Conservation (phyloP, 2,797 vertebrate species). For the Lemur catta region DNA sequence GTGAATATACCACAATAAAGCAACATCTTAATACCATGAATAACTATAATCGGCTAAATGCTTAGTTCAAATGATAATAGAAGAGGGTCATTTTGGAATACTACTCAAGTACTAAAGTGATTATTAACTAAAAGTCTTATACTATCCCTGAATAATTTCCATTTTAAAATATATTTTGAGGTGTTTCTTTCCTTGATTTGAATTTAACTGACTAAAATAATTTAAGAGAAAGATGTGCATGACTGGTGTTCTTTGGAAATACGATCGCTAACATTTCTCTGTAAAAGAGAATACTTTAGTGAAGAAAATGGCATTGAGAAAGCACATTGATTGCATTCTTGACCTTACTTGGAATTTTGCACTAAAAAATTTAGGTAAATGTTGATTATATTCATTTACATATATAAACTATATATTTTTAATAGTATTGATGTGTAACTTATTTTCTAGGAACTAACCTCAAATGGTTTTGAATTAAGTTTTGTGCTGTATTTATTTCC, state of each 20-base stretch:
- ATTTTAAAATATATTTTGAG: neutral
- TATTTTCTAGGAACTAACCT: neutral
- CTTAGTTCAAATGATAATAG: neutral
- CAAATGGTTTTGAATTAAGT: neutral
- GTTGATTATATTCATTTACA: neutral
- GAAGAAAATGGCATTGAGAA: neutral
- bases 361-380: neutral
- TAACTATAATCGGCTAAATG: neutral
- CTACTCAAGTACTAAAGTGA: neutral
- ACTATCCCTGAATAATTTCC: neutral
- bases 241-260: neutral
- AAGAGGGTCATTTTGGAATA: neutral
- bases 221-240: neutral
- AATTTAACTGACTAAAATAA: conserved; percentile 20
- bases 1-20: neutral
- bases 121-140: neutral
- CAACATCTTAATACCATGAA: neutral
- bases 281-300: neutral
- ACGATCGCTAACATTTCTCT: neutral
- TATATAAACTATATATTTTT: neutral
- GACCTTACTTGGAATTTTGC: neutral
- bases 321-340: neutral
- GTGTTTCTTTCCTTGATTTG: neutral
- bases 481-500: neutral
- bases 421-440: neutral